Conservation (phyloP, 2,113 vertebrate genomes). For the Cyprinodon tularosa region DNA sequence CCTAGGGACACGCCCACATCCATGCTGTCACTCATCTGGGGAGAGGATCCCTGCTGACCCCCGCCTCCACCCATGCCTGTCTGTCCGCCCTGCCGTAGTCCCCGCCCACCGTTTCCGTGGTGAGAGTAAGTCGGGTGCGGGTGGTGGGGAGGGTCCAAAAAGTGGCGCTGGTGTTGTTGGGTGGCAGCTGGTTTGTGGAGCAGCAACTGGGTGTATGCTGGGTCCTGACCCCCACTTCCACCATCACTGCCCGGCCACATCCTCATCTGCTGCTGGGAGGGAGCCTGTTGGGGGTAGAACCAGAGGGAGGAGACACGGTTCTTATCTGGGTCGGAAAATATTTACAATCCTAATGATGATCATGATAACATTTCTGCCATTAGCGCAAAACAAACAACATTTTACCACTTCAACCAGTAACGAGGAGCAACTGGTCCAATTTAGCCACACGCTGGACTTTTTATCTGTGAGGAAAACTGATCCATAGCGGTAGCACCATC, state of each 20-base stretch:
- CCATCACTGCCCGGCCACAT: conserved; percentile 89
- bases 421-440: too few relatives aligned
- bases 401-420: too few relatives aligned
- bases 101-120: conserved; percentile 81
- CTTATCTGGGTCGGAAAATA: background rate
- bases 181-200: conserved; percentile 90
- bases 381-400: too few relatives aligned
- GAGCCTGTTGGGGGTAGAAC: conserved; percentile 73
- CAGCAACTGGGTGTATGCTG: conserved; percentile 86
- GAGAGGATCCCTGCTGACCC: conserved; percentile 81
- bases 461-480: too few relatives aligned
- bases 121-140: conserved; percentile 85
- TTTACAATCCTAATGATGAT: background rate
- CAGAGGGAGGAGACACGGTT: background rate
- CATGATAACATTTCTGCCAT: too few relatives aligned
- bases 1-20: conserved; percentile 85
- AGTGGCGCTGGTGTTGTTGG: conserved; percentile 84
- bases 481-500: too few relatives aligned
- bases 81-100: conserved; percentile 79
- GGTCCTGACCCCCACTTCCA: conserved; percentile 82
- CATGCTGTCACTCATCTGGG: conserved; percentile 87
- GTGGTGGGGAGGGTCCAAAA: conserved; percentile 84
- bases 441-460: too few relatives aligned
- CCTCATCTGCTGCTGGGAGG: conserved; percentile 87
- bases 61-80: conserved; percentile 72